Conservation (phyloP, 2,797 vertebrate species). For the Acestrorhynchus altus region DNA sequence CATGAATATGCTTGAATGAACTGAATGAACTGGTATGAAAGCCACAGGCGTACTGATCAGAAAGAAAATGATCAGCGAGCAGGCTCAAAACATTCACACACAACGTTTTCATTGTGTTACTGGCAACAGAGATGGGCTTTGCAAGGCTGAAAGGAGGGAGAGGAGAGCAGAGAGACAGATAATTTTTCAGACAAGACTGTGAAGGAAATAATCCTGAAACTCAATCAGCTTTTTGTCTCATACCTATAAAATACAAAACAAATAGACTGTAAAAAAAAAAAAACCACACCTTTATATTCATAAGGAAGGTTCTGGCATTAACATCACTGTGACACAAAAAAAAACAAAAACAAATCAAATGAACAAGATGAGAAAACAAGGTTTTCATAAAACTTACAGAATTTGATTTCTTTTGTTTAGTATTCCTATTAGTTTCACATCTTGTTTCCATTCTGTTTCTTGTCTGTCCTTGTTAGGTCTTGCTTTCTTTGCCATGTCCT, state of each 20-base stretch:
- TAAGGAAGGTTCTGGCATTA: no score
- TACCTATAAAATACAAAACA: background rate
- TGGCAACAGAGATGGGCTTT: background rate
- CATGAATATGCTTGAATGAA: background rate
- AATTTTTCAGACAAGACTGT: background rate
- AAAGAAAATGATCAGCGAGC: background rate
- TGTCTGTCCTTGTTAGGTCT: no score
- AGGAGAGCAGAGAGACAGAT: background rate
- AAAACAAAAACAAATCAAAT: no score
- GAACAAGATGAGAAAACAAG: no score
- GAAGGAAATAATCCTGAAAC: background rate
- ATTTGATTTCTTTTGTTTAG: no score
- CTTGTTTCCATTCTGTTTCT: no score
- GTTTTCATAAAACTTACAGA: no score
- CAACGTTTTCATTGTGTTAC: conserved; percentile 7
- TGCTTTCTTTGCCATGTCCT: no score
- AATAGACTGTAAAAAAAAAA: background rate
- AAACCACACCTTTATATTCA: no score
- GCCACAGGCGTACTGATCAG: background rate
- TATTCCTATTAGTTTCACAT: no score
- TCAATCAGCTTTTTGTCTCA: background rate
- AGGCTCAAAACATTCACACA: background rate
- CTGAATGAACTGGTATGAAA: background rate
- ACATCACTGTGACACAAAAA: no score
- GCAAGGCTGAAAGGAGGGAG: background rate